Conservation (phyloP, 2,888 invertebrate species). For the Mechanitis mazaeus region DNA sequence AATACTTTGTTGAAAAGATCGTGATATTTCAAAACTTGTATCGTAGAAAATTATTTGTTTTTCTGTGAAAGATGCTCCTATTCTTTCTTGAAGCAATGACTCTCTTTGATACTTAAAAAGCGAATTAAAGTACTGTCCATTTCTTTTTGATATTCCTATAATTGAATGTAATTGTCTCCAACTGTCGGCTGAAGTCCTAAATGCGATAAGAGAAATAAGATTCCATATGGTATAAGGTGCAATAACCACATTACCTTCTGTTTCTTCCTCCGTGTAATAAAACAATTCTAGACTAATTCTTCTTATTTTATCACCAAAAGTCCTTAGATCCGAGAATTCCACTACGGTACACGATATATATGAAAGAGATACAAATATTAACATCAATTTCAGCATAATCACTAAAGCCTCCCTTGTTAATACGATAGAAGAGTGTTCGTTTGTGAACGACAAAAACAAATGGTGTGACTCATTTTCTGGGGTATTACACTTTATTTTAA, state of each 20-base stretch:
- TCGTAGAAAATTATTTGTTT: neutral
- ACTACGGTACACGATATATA: neutral
- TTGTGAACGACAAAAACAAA: no score
- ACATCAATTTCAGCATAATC: neutral
- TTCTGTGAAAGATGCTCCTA: neutral
- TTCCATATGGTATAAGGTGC: neutral
- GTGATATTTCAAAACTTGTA: neutral
- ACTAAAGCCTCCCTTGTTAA: no score
- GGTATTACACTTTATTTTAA: no score
- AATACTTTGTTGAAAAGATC: neutral
- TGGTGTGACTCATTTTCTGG: no score
- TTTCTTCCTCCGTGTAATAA: neutral
- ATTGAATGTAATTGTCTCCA: slow-evolving; percentile 2
- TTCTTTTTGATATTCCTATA: slow-evolving; percentile 5
- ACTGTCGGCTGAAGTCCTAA: neutral
- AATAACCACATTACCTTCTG: neutral
- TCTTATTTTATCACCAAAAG: neutral
- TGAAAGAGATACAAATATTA: neutral
- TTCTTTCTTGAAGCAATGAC: neutral
- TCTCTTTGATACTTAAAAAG: neutral
- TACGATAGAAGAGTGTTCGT: no score
- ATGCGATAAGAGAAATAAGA: neutral
- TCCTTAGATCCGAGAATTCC: neutral
- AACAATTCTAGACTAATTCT: neutral
- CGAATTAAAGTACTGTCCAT: slow-evolving; percentile 1